Conservation (phyloP, 2,113 vertebrate genomes). For the Smithornis capensis region DNA sequence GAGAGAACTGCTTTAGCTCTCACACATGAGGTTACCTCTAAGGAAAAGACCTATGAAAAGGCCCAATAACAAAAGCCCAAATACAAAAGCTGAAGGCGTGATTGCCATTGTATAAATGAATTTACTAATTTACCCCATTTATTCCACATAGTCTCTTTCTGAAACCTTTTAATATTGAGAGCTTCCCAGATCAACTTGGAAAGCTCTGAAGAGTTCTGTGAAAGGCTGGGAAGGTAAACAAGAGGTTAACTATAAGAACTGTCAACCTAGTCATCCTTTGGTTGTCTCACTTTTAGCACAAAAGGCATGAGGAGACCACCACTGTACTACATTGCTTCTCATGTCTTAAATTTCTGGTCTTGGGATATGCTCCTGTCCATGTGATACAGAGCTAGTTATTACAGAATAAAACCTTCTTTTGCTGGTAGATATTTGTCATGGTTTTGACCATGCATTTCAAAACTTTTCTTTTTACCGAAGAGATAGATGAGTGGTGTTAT, state of each 20-base stretch:
- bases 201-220: neutral
- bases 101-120: neutral
- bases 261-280: neutral
- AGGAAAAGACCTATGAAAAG: conserved; percentile 33
- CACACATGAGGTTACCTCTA: neutral
- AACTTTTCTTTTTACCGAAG: too few species aligned
- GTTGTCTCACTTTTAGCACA: neutral
- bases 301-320: neutral
- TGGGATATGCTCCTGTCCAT: neutral
- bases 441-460: too few species aligned
- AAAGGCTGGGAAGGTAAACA: neutral
- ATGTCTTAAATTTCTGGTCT: neutral
- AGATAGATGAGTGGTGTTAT: too few species aligned
- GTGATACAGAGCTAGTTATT: neutral
- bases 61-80: conserved; percentile 3
- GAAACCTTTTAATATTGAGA: neutral
- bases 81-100: conserved; percentile 9
- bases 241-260: neutral
- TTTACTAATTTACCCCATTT: conserved; percentile 22
- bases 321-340: neutral
- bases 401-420: neutral
- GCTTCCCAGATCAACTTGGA: neutral
- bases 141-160: neutral
- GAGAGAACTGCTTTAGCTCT: neutral
- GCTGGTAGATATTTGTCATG: neutral